Base-by-base conservation (phyloP, 1,140 invertebrate genomes). In the Drosophila mauritiana region DNA sequence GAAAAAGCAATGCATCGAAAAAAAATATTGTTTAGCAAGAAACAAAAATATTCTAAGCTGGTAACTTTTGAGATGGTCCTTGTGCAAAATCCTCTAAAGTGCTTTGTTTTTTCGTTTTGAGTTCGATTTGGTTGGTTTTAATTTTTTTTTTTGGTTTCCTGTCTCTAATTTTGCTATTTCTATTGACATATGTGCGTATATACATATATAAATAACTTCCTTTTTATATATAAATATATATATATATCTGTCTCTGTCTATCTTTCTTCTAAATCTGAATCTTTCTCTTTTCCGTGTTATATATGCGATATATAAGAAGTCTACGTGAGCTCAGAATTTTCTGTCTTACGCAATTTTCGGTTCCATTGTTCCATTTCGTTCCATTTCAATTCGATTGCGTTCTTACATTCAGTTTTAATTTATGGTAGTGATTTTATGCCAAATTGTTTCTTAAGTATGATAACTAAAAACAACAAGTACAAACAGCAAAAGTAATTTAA, bases 31-130 rank as follows among this genome's bases (percentile, higher is more conserved):
- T 58, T 20, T 48, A 48, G 27, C 37, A 39, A 64, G 34, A 55
- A 27, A 65, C 40, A 36, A 40, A 53, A 55, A 51, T 78, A 58
- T 80, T 89, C 78, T 82, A 90, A 91, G 74, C 94, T 96, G 96
- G 96, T 96, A 97, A 97, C 97, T 97, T 97, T 97, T 97, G 97
- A 97, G 97, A 97, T 98, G 97, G 97, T 97, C 97, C 97, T 97
- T 97, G 95, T 94, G 93, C 82, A 88, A 73, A 92, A 79, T 85
- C 89, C 78, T 72, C 56, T 74, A 76, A 78, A 52, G 49, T 51
- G 68, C 53, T 74, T 62, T 20, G 39, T 76, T 56, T 42, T 51
- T 62, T 8, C 4, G 8, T 43, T 62, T 68, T 53, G 7, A n/a
- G 37, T 65, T 54, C 25, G 3, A n/a, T 37, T 61, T 46, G 8